These are phyloP conservation scores for Achroia grisella DNA, from an alignment of 1,140 invertebrate species.

Conservation along the genomic window DNA sequence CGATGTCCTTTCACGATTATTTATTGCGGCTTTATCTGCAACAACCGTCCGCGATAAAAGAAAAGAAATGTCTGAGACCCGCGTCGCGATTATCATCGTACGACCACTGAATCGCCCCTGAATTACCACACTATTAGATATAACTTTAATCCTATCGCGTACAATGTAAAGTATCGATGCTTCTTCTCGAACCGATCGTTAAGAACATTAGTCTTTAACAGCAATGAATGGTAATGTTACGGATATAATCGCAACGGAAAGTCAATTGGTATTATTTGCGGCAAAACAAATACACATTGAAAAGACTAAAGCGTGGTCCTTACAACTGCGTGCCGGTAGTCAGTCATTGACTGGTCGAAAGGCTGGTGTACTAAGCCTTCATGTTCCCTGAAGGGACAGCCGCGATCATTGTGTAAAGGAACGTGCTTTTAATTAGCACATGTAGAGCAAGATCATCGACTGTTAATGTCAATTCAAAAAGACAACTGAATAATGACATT, in stretches of 20 bases:
- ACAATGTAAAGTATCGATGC: background rate
- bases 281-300: conserved; percentile 53
- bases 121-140: conserved; percentile 1
- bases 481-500: conserved; percentile 57
- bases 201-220: background rate
- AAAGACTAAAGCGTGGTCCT: conserved; percentile 43
- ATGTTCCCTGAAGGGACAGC: conserved; percentile 36
- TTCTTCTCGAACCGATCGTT: background rate
- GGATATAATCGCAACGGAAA: background rate
- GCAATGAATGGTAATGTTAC: conserved; percentile 17
- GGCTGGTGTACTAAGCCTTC: conserved; percentile 19
- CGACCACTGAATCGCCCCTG: conserved; percentile 48
- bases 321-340: conserved; percentile 50
- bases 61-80: conserved; percentile 61
- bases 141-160: background rate
- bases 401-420: conserved; percentile 51
- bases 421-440: conserved; percentile 61
- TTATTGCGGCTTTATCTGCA: conserved; percentile 65
- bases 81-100: conserved; percentile 61
- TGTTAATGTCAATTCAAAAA: conserved; percentile 30
- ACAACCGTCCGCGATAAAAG: conserved; percentile 60
- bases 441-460: conserved; percentile 51
- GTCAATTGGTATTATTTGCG: conserved; percentile 15
- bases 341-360: conserved; percentile 43
- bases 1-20: conserved; percentile 49